Base-by-base conservation (phyloP, 2,113 vertebrate genomes). In the Halcyon malimbica region DNA sequence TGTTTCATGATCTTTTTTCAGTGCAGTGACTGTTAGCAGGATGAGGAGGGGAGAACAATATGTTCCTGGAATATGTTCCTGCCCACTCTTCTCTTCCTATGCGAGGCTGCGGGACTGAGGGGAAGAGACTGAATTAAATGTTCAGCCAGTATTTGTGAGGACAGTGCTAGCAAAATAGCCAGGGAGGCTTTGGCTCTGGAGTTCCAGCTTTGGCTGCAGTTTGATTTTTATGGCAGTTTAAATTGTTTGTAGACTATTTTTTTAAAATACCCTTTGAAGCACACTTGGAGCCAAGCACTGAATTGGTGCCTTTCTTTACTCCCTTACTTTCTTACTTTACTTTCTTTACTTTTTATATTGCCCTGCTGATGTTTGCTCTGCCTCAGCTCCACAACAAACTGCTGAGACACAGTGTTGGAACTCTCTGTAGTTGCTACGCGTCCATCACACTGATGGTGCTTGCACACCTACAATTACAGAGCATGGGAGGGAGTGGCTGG, bases 31-130 rank as follows among this genome's bases (percentile, higher is more conserved):
- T 86, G 68, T 86, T 91, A 85, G 91, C 93, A 92, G 91, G 63
- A 78, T 35, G 63, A 81, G 76, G 54, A 87, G 59, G 50, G 29
- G 56, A 91, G 91, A 94, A 85, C 73, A 87, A 50, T 10, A 13
- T 85, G 70, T 96, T 97, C 87, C 95, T 95, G 94, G 90, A 91
- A 76, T 89, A n/a, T n/a, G n/a, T n/a, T n/a, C 82, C 93, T 97
- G 90, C 87, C 90, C 84, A 83, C 75, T 96, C 93, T 96, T 44
- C 3, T 90, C 48, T 76, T 95, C 87, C 67, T 80, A 28, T 90
- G 67, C 1, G 4, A 76, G 77, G 65, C 81, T 71, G 57, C 0
- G 0, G 73, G 87, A 96, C 48, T 1, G 13, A 48, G 29, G 88
- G 59, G 79, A 93, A 90, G 87, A 87, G 80, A 63, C 54, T 29